Evolutionary conservation across 2,113 vertebrate species (phyloP).

Genomic region (Panthera leo): DNA sequence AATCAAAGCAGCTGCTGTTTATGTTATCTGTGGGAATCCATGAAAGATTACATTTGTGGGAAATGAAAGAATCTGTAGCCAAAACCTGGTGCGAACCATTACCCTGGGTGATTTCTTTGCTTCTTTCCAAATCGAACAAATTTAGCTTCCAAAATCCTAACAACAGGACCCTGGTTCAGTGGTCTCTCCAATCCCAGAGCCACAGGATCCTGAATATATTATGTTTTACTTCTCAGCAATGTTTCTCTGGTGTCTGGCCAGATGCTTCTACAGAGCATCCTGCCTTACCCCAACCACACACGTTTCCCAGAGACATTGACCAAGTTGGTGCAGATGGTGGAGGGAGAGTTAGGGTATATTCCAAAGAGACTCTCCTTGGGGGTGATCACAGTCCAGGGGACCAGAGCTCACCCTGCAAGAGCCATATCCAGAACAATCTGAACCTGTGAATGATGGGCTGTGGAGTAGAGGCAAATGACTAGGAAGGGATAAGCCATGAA

Average conservation of each 20-base stretch:
- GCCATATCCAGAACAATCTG: neutral
- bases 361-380: neutral
- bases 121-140: neutral
- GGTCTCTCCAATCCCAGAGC: neutral
- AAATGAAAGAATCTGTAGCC: neutral
- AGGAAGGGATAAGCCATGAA: neutral
- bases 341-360: neutral
- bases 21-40: neutral
- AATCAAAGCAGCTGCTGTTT: neutral
- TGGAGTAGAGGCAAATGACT: neutral
- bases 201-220: neutral
- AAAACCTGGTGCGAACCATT: neutral
- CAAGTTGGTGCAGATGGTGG: neutral
- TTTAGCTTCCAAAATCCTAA: constrained; percentile 6
- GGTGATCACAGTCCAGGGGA: neutral
- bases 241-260: neutral
- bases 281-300: neutral
- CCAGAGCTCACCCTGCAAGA: neutral
- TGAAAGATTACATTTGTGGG: neutral
- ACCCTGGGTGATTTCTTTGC: neutral
- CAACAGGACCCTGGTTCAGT: neutral
- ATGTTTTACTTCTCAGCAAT: neutral
- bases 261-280: neutral
- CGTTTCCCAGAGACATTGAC: neutral
- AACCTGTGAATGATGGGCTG: neutral